These are phyloP conservation scores for Choristoneura fumiferana DNA, from an alignment of 1,140 invertebrate genomes.

Conservation along the genomic window DNA sequence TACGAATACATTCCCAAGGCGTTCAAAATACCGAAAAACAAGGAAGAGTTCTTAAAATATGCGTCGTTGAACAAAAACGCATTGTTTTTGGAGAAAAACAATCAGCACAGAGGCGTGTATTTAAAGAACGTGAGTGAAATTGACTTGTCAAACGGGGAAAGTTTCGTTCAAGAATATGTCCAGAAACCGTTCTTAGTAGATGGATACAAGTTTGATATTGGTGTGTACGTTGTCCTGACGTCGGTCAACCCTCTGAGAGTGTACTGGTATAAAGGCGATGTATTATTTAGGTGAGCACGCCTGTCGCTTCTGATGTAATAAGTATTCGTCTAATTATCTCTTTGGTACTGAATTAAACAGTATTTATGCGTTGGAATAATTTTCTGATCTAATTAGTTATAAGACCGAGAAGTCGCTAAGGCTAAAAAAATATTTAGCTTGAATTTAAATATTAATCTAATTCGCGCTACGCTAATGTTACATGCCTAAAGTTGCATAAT, in stretches of 20 bases:
- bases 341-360: not conserved
- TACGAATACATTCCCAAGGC: constrained; percentile 90
- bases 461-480: too few species aligned
- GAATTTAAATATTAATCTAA: too few species aligned
- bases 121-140: constrained; percentile 86
- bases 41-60: constrained; percentile 86
- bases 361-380: constrained; percentile 9
- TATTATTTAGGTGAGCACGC: constrained; percentile 85
- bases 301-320: not conserved
- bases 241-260: constrained; percentile 93
- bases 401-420: too few species aligned
- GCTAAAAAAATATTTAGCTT: too few species aligned
- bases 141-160: constrained; percentile 85
- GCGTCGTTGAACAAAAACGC: constrained; percentile 83
- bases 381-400: constrained; percentile 2
- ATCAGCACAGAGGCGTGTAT: constrained; percentile 93
- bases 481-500: too few species aligned
- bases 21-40: constrained; percentile 91
- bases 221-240: constrained; percentile 95
- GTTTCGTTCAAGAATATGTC: constrained; percentile 95
- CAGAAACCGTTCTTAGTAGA: constrained; percentile 90
- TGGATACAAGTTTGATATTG: constrained; percentile 97
- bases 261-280: constrained; percentile 94
- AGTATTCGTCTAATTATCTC: constrained; percentile 1
- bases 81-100: constrained; percentile 95